A percentile compares a stretch with the other conserved stretches of the same genome.
These are phyloP conservation scores for Prorops nasuta DNA, from an alignment of 1,140 invertebrate species.

Conservation along the genomic window DNA sequence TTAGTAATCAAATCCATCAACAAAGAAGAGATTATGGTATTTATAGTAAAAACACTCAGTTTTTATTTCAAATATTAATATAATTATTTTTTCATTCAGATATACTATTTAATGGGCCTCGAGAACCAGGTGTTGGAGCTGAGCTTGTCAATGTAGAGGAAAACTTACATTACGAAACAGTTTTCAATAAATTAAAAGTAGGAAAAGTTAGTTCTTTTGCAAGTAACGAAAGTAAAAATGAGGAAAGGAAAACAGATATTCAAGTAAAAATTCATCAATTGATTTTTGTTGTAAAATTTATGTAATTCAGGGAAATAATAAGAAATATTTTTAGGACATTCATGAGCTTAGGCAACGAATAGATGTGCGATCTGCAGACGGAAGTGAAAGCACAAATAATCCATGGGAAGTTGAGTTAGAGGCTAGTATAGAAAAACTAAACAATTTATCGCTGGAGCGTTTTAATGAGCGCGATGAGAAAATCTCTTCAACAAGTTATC, in stretches of 20 bases:
- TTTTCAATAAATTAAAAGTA: constrained; percentile 36
- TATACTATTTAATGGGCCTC: constrained; percentile 60
- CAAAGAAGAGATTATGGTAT: constrained; percentile 60
- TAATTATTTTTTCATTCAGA: constrained; percentile 28
- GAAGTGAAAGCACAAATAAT: constrained; percentile 46
- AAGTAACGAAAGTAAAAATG: constrained; percentile 34
- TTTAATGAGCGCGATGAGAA: too few species aligned
- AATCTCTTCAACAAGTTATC: too few species aligned
- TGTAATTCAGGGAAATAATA: background rate
- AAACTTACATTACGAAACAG: constrained; percentile 34
- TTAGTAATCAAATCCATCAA: constrained; percentile 90
- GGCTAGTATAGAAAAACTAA: constrained; percentile 45
- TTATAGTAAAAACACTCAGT: background rate
- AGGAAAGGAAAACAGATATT: constrained; percentile 39
- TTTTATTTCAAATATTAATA: background rate
- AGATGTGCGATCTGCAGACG: constrained; percentile 46
- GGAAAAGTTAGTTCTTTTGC: constrained; percentile 38
- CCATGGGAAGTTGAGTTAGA: constrained; percentile 52
- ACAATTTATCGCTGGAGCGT: constrained; percentile 30
- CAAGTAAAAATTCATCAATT: too few species aligned
- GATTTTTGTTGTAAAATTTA: background rate
- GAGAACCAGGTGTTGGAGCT: constrained; percentile 89
- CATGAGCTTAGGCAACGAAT: constrained; percentile 28
- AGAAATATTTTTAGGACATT: constrained; percentile 30
- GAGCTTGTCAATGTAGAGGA: constrained; percentile 65